Base-by-base conservation (phyloP, 1,140 invertebrate genomes). In the Popillia japonica region DNA sequence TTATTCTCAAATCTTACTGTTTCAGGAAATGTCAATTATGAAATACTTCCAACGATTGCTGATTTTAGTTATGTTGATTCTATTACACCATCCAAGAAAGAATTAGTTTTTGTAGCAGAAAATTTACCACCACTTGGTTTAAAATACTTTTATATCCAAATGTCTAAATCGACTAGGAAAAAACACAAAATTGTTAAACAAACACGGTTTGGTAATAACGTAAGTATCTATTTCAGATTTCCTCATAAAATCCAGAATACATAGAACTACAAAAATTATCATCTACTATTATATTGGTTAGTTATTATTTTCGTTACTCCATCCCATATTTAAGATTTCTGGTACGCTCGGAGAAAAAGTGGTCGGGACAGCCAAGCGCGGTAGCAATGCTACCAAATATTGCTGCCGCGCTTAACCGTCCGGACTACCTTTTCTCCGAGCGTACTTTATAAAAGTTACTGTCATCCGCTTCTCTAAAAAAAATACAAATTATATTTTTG, bases 51-150 rank as follows among this genome's bases (percentile, higher is more conserved):
- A 72, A 59, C 76, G 10, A 81, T 81, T 3, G 75, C 48, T 20
- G 73, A 75, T 42, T 81, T 81, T 14, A 48, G 17, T 20, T 76
- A 81, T 48, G 78, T 78, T 6, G 48, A 44, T 8, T 44, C 74
- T 7, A 77, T 61, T 17, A 74, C 40, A 4, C 61, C 61, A 14
- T 72, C 77, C 92, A 0, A 44, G 2, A 14, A 87, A 76, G 93
- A 95, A 78, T 85, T 95, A 0, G 88, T 93, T 17, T 95, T 95
- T 84, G 82, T 89, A 61, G 91, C 92, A 2, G 84, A 86, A 64
- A 86, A 90, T 44, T 82, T 94, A 0, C 92, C 92, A 9, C 87
- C 93, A 0, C 77, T 94, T 23, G 93, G 93, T 0, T 91, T 90
- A 78, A 87, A 89, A 14, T 88, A 90, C 0, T 94, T 89, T 82